Conservation (phyloP, 1,140 invertebrate species). For the Trinorchestia longiramus region DNA sequence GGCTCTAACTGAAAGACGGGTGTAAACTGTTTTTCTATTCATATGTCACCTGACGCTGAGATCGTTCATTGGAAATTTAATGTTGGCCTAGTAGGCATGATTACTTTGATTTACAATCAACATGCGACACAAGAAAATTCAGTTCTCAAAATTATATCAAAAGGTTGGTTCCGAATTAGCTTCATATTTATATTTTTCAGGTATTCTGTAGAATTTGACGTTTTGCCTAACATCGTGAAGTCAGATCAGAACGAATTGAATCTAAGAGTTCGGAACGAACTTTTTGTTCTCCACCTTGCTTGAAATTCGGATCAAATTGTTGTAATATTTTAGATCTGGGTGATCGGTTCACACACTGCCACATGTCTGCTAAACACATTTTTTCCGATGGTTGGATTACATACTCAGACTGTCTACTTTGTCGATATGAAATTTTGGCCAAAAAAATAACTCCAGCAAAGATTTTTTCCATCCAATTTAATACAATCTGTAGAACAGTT, state of each 20-base stretch:
- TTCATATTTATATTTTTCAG: neutral
- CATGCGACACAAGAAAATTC: too few relatives aligned
- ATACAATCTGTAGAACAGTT: too few relatives aligned
- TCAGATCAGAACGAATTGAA: neutral
- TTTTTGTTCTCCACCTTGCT: neutral
- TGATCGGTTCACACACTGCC: neutral
- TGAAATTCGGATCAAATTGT: neutral
- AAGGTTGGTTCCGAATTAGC: neutral
- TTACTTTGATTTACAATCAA: too few relatives aligned
- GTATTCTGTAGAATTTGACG: neutral
- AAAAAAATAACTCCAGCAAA: too few relatives aligned
- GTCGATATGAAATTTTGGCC: neutral
- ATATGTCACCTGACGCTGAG: too few relatives aligned
- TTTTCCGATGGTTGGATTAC: neutral
- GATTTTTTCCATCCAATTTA: too few relatives aligned
- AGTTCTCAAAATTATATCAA: neutral
- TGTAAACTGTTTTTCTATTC: too few relatives aligned
- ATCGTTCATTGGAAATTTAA: too few relatives aligned
- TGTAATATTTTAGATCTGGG: neutral
- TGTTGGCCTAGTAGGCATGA: too few relatives aligned
- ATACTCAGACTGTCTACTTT: neutral
- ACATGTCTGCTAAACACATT: neutral
- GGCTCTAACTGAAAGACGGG: too few relatives aligned
- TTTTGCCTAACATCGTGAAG: neutral
- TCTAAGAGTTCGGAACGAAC: neutral